Base-by-base conservation (phyloP, 2,888 invertebrate genomes). In the Nyleta sp. region DNA sequence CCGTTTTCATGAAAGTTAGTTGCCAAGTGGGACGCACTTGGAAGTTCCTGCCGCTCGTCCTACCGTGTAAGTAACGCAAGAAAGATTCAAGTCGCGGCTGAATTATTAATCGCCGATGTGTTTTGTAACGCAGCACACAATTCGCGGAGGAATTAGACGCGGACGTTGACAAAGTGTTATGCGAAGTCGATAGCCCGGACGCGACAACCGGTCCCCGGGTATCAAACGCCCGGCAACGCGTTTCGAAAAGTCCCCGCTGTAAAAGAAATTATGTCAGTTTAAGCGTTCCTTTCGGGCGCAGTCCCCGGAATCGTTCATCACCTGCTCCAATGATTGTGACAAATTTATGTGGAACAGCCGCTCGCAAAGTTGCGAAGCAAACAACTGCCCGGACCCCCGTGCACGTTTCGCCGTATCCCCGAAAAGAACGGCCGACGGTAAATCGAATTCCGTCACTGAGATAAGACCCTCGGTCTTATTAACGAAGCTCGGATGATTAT, bases 401-500 rank as follows among this genome's bases (percentile, higher is more conserved):
- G n/a, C n/a, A n/a, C n/a, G n/a, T n/a, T n/a, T n/a, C n/a, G n/a
- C n/a, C n/a, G n/a, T n/a, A n/a, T n/a, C n/a, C n/a, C n/a, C n/a
- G n/a, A 8, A 17, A 35, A 24, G 33, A 71, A 44, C 10, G 10
- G 18, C 13, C 44, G 35, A 59, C 67, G 46, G 67, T 68, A 74
- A 67, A 74, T 67, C 57, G 38, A 48, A 35, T 67, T 64, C 60
- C 50, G 33, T 57, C 52, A 10, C 35, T 15, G 40, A 42, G 24
- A 64, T 64, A 33, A 20, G 35, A 24, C 44, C 22, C 31, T 50
- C 10, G 77, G 72, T 81, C 80, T 83, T 80, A 81, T 84, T 84
- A 85, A 82, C 82, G 81, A 82, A 80, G 74, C 78, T 79, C 48
- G 80, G 81, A 81, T 81, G 85, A 86, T 86, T 85, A 84, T 85